Evolutionary conservation across 2,888 invertebrate species (phyloP), one percentile per base, ranked within the genome.

Genomic region (Hyppa rectilinea): DNA sequence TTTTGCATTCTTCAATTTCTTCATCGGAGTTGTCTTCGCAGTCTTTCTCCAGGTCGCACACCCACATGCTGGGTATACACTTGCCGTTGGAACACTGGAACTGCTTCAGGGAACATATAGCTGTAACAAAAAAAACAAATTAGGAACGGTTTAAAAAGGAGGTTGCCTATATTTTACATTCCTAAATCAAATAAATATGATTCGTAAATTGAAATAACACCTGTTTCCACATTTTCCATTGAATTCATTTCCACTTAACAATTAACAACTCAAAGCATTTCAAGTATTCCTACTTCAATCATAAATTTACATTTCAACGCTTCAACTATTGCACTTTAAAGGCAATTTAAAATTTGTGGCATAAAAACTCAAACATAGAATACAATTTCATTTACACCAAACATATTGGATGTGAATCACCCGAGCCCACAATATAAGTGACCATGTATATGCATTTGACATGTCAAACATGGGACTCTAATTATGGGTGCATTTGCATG

Each of bases 1-100:
- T 85, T 84, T 96, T 97, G 93, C 98, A 98, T 92, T 97, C 96
- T 81, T 96, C 96, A 67, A 96, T 95, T 87, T 96, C 96, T 94
- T 98, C 98, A 92, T 98, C 98, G n/a, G 98, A 97, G 88, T 97
- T 97, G 93, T 98, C 98, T 59, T 95, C 96, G 92, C 98, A 98
- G 92, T 98, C 98, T 85, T 97, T 96, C 62, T 97, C 97, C 68
- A 97, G 97, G 90, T 98, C 98, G 91, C 98, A 98, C 80, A 97
- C 96, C 96, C 97, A 98, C 75, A 97, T 96, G 76, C 97, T 95
- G 29, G 98, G 97, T 92, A 98, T 97, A 92, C 98, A 98, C 85
- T 96, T 96, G 84, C 97, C 97, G 91, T 97, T 97, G 84, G 94
- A 96, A 92, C 98, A 98, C 87, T 96, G 97, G 91, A 98, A 98